Conservation (phyloP, 2,113 vertebrate species). For the Platysternon megacephalum region DNA sequence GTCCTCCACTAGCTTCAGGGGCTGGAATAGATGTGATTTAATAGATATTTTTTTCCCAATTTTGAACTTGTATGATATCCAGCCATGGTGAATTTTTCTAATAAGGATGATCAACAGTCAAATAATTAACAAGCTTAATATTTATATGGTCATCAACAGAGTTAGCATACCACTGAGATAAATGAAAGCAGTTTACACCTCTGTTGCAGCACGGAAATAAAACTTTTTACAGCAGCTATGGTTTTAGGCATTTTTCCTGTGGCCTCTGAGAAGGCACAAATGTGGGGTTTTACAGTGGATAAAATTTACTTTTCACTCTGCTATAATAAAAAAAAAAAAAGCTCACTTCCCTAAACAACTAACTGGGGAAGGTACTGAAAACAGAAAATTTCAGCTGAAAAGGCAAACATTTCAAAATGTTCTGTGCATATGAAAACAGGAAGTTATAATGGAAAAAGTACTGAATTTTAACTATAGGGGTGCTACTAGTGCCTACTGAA, state of each 20-base stretch:
- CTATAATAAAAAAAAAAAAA: background rate
- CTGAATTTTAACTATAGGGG: background rate
- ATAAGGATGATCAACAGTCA: background rate
- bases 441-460: background rate
- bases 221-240: background rate
- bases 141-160: background rate
- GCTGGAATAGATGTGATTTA: background rate
- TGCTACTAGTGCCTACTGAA: background rate
- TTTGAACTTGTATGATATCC: background rate
- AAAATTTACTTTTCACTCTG: background rate
- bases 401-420: background rate
- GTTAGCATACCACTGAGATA: background rate
- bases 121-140: background rate
- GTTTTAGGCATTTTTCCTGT: background rate
- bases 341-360: background rate
- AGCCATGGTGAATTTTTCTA: background rate
- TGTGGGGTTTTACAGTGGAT: background rate
- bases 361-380: background rate
- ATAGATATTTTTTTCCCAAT: background rate
- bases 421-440: background rate
- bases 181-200: background rate
- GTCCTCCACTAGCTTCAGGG: background rate
- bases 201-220: background rate
- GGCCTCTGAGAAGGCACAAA: background rate
- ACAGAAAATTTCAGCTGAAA: background rate